These are phyloP conservation scores for Agelastica alni DNA, from an alignment of 2,888 invertebrate genomes.

Conservation along the genomic window DNA sequence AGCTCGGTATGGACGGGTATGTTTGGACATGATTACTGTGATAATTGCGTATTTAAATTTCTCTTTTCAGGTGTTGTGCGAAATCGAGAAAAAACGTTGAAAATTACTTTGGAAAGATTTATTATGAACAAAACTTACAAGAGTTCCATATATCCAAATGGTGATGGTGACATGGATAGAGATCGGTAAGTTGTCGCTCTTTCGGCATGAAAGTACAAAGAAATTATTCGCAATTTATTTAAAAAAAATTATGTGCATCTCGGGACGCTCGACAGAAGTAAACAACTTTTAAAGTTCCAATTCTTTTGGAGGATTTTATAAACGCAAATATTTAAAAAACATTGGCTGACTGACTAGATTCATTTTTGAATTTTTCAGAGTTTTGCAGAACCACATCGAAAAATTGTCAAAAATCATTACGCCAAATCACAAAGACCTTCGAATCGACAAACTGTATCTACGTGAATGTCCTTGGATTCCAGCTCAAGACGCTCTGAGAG, in stretches of 20 bases:
- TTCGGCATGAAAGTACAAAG: no score
- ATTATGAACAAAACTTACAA: slow-evolving; percentile 90
- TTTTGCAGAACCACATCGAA: slow-evolving; percentile 86
- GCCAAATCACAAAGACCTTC: slow-evolving; percentile 78
- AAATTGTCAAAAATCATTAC: slow-evolving; percentile 76
- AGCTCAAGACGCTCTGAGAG: slow-evolving; percentile 86
- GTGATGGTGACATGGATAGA: slow-evolving; percentile 90
- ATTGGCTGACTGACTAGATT: no score
- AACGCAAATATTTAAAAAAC: no score
- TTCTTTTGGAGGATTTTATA: no score
- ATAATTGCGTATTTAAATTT: neutral
- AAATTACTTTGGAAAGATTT: slow-evolving; percentile 85
- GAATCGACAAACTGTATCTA: slow-evolving; percentile 81
- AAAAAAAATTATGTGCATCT: no score
- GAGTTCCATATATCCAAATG: slow-evolving; percentile 94
- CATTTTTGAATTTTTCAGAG: no score
- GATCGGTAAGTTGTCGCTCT: slow-evolving; percentile 82
- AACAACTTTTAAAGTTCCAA: no score
- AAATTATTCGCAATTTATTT: neutral
- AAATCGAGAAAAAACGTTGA: slow-evolving; percentile 74
- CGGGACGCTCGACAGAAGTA: no score
- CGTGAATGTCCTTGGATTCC: slow-evolving; percentile 96
- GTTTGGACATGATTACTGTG: no score
- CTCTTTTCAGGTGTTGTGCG: slow-evolving; percentile 66
- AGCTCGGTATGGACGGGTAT: slow-evolving; percentile 76